phyloP scores from a whole-genome alignment of 2,888 invertebrate genomes.

The Caenorhabditis macrosperma region DNA sequence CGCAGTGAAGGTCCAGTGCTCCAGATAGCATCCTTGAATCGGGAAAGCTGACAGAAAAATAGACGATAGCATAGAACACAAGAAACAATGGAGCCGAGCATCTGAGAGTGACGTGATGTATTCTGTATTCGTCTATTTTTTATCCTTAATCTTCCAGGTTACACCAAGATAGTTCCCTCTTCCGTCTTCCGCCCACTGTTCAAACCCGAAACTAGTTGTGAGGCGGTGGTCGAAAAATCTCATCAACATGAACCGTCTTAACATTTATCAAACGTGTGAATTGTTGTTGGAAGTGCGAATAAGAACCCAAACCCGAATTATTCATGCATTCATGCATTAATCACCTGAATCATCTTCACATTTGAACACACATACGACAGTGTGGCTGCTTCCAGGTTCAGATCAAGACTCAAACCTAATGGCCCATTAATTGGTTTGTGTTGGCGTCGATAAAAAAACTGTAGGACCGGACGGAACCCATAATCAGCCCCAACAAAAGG shows the following conservation, averaged over 20 bases:
- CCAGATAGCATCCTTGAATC: too few species aligned
- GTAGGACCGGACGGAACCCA: conserved; percentile 16
- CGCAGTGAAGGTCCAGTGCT: too few species aligned
- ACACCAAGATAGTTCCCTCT: neutral
- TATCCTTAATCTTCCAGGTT: neutral
- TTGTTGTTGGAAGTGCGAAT: conserved; percentile 3
- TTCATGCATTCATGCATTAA: conserved; percentile 43
- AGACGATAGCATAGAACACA: too few species aligned
- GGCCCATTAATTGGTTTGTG: conserved; percentile 55
- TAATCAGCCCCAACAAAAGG: neutral
- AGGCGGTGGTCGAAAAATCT: neutral
- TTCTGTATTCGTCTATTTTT: too few species aligned
- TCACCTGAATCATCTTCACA: conserved; percentile 48
- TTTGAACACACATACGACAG: conserved; percentile 14
- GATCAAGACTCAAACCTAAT: conserved; percentile 31
- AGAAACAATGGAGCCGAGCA: too few species aligned
- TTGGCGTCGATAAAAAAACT: conserved; percentile 18
- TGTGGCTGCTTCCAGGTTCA: conserved; percentile 15
- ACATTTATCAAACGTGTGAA: conserved; percentile 16
- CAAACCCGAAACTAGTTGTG: neutral
- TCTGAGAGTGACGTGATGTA: too few species aligned
- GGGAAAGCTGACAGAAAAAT: too few species aligned
- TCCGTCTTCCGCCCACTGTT: neutral
- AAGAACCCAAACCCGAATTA: conserved; percentile 24
- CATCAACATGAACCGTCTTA: neutral